Conservation (phyloP, 2,797 vertebrate species). For the Orestias chungarensis region DNA sequence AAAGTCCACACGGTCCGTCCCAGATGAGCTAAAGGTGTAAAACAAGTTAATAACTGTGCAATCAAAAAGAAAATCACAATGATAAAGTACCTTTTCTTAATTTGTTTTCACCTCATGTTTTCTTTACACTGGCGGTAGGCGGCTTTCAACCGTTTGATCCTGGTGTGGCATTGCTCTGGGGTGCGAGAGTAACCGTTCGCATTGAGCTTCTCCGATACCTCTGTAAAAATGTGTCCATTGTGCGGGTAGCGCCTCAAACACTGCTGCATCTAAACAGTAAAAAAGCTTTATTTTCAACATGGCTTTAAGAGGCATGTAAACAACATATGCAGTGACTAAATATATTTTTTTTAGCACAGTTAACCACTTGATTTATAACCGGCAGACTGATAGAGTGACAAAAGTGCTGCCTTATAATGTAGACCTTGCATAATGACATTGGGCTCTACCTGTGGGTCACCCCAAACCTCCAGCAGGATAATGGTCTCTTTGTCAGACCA, state of each 20-base stretch:
- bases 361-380: neutral
- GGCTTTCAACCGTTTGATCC: conserved; percentile 78
- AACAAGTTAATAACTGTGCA: neutral
- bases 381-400: neutral
- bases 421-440: neutral
- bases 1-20: conserved; percentile 71
- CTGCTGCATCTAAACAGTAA: conserved; percentile 62
- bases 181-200: conserved; percentile 71
- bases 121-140: conserved; percentile 76
- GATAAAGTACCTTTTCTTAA: neutral
- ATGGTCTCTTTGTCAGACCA: conserved; percentile 80
- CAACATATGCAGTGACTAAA: neutral
- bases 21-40: conserved; percentile 47
- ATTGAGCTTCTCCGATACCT: conserved; percentile 73
- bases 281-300: neutral
- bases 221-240: conserved; percentile 75
- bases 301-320: neutral
- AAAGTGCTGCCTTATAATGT: neutral
- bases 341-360: neutral
- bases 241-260: conserved; percentile 72
- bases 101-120: conserved; percentile 63
- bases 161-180: conserved; percentile 77
- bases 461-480: conserved; percentile 80
- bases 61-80: too few species aligned
- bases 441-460: conserved; percentile 63